Conservation (phyloP, 2,888 invertebrate genomes). For the Eupithecia dodoneata region DNA sequence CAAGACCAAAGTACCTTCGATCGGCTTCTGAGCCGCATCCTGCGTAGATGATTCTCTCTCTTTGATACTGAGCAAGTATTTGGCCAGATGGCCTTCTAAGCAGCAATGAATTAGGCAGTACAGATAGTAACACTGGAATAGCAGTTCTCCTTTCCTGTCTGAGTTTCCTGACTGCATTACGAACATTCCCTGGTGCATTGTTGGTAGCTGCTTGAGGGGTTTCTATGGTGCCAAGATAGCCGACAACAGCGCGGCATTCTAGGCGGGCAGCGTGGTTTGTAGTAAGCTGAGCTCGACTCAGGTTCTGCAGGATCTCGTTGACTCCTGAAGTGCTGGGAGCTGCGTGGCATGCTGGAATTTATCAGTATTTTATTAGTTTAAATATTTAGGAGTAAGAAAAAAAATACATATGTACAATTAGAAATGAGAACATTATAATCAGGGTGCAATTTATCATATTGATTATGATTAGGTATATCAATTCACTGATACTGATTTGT, state of each 20-base stretch:
- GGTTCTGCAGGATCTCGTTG: slow-evolving; percentile 75
- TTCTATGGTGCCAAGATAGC: slow-evolving; percentile 97
- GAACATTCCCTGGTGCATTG: slow-evolving; percentile 90
- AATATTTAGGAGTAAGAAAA: not conserved
- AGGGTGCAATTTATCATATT: not conserved
- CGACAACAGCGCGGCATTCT: slow-evolving; percentile 94
- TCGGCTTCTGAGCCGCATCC: slow-evolving; percentile 96
- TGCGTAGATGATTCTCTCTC: slow-evolving; percentile 93
- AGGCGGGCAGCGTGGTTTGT: slow-evolving; percentile 81
- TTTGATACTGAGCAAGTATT: slow-evolving; percentile 93
- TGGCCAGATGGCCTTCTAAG: slow-evolving; percentile 91
- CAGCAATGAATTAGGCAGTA: slow-evolving; percentile 91
- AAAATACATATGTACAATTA: not conserved
- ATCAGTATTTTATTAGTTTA: not conserved
- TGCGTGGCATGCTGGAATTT: slow-evolving; percentile 71
- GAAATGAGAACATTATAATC: not conserved
- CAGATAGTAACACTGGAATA: slow-evolving; percentile 93
- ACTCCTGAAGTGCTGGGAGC: slow-evolving; percentile 75
- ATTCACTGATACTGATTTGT: not conserved
- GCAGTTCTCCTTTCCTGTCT: slow-evolving; percentile 95
- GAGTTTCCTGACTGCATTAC: slow-evolving; percentile 94
- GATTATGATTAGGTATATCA: not conserved
- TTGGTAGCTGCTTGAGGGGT: slow-evolving; percentile 93
- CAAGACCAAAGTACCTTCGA: slow-evolving; percentile 95
- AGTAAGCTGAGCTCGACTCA: slow-evolving; percentile 69